These are phyloP conservation scores for Nebria salina DNA, from an alignment of 2,888 invertebrate genomes.

Conservation along the genomic window DNA sequence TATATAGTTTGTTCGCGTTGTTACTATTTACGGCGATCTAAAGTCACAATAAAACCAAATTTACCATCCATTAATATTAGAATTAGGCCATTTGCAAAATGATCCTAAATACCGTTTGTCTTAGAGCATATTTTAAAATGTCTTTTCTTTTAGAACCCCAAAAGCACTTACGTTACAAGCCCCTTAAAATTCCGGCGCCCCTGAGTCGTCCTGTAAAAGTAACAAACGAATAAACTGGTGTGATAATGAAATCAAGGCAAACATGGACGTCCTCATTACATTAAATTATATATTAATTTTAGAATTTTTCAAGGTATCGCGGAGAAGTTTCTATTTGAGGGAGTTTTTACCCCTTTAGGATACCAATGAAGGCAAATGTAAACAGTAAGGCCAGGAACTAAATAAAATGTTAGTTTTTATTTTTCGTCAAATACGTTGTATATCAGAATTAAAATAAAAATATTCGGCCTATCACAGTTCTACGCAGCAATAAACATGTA, in stretches of 20 bases:
- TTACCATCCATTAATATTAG: not conserved
- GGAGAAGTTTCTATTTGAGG: no score
- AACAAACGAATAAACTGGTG: conserved; percentile 1
- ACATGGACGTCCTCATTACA: not conserved
- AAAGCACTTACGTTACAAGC: not conserved
- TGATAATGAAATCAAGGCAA: not conserved
- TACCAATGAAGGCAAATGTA: not conserved
- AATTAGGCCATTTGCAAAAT: not conserved
- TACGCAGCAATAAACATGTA: conserved; percentile 54
- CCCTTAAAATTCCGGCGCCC: not conserved
- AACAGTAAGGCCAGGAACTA: conserved; percentile 35
- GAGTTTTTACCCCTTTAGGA: no score
- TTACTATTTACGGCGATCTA: not conserved
- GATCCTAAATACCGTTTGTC: not conserved
- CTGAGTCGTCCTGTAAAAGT: not conserved
- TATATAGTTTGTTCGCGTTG: not conserved
- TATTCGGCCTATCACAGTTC: conserved; percentile 58
- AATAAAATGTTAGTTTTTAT: conserved; percentile 22
- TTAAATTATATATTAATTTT: conserved; percentile 3
- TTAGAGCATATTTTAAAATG: not conserved
- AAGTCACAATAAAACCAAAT: not conserved
- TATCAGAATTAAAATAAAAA: conserved; percentile 16
- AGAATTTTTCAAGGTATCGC: not conserved
- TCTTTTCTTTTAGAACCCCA: not conserved
- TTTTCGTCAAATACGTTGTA: conserved; percentile 9